phyloP scores from a whole-genome alignment of 2,888 invertebrate genomes.

The Drosophila suboccidentalis region DNA sequence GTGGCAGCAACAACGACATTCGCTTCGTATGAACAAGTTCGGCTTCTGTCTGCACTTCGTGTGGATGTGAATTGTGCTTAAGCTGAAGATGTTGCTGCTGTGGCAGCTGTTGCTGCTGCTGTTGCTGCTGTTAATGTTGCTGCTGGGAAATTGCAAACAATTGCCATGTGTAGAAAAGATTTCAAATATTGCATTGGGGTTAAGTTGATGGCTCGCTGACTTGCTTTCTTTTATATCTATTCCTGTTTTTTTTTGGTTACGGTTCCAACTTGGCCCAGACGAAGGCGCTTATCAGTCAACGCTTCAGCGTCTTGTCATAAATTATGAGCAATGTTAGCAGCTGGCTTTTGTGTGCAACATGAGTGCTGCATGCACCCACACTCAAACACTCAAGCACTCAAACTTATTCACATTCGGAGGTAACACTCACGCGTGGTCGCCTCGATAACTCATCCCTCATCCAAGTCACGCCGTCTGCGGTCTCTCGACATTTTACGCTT shows the following conservation, averaged over 20 bases:
- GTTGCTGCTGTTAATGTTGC: constrained; percentile 46
- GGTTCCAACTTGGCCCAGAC: constrained; percentile 11
- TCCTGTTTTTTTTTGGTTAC: background rate
- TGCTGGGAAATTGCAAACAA: constrained; percentile 55
- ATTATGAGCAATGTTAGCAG: constrained; percentile 63
- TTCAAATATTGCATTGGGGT: constrained; percentile 32
- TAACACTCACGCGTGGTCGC: constrained; percentile 68
- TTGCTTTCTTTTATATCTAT: constrained; percentile 3
- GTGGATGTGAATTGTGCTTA: constrained; percentile 30
- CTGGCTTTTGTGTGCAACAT: constrained; percentile 41
- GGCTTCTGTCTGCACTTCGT: constrained; percentile 62
- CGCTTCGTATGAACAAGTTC: constrained; percentile 55
- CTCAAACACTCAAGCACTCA: constrained; percentile 26
- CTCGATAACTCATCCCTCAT: constrained; percentile 69
- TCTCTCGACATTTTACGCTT: constrained; percentile 67
- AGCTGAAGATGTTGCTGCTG: constrained; percentile 57
- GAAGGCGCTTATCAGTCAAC: constrained; percentile 70
- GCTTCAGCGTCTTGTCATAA: constrained; percentile 66
- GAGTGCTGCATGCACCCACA: constrained; percentile 43
- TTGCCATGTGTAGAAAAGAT: constrained; percentile 25
- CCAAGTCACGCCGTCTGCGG: constrained; percentile 77
- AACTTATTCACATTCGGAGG: constrained; percentile 17
- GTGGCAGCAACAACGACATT: constrained; percentile 51
- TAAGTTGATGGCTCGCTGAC: constrained; percentile 1
- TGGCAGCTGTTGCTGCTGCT: constrained; percentile 22